Percentiles rank a stretch among this genome's conserved stretches.
phyloP scores from a whole-genome alignment of 2,888 invertebrate species.

The Phyllotreta cruciferae region DNA sequence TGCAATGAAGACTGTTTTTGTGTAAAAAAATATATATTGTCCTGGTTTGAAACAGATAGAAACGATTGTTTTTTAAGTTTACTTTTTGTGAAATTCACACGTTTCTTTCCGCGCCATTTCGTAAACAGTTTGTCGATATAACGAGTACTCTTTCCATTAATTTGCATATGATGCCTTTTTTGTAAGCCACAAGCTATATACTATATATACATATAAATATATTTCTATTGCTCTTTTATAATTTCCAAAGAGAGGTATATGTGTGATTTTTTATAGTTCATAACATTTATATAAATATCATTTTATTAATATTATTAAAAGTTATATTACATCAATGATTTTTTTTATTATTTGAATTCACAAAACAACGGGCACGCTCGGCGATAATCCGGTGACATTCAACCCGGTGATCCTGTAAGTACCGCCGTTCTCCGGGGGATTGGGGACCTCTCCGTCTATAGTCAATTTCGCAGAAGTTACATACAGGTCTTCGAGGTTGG shows the following conservation, averaged over 20 bases:
- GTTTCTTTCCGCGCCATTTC: slow-evolving; percentile 26
- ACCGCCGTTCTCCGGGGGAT: slow-evolving; percentile 62
- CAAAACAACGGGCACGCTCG: slow-evolving; percentile 52
- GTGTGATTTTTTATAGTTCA: slow-evolving; percentile 58
- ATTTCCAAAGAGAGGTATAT: slow-evolving; percentile 61
- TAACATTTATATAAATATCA: slow-evolving; percentile 55
- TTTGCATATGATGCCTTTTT: slow-evolving; percentile 46
- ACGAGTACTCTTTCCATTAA: slow-evolving; percentile 37
- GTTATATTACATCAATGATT: slow-evolving; percentile 48
- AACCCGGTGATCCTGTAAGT: slow-evolving; percentile 68
- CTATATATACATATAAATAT: slow-evolving; percentile 16
- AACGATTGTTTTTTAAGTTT: slow-evolving; percentile 14
- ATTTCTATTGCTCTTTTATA: slow-evolving; percentile 46
- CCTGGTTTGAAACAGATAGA: slow-evolving; percentile 17
- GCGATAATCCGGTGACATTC: slow-evolving; percentile 63
- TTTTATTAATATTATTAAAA: slow-evolving; percentile 56
- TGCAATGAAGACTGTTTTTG: slow-evolving; percentile 60
- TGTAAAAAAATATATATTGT: slow-evolving; percentile 29
- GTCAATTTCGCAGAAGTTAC: slow-evolving; percentile 48
- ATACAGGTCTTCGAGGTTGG: slow-evolving; percentile 47
- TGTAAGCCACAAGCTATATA: slow-evolving; percentile 30
- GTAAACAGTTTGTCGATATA: slow-evolving; percentile 33
- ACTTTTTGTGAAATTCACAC: slow-evolving; percentile 27
- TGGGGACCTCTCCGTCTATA: slow-evolving; percentile 35
- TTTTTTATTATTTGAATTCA: slow-evolving; percentile 29